Base-by-base conservation (phyloP, 2,113 vertebrate species). In the Probosciger aterrimus region DNA sequence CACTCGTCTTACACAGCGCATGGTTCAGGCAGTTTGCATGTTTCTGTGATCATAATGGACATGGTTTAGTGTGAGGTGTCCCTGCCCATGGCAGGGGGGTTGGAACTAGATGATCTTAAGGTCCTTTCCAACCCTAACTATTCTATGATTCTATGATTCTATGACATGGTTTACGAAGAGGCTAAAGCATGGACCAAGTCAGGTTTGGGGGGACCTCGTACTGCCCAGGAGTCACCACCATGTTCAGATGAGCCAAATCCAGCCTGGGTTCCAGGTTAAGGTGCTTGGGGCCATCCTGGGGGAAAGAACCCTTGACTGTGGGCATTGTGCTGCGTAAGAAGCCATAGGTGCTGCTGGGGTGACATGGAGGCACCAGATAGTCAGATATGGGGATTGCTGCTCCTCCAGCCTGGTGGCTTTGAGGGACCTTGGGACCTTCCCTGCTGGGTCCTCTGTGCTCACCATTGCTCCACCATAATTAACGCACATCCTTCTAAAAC, bases 281-380 rank as follows among this genome's bases (percentile, higher is more conserved):
- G 69, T 93, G 77, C 55, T 31, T 44, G 69, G 62, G 41, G 39
- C 47, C 47, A 47, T 19, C 2, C 3, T 6, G 2, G 24, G 17
- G 31, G 7, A n/a, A 62, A 0, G 10, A 82, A 19, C 4, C 27
- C 39, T 63, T 3, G 4, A 22, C 49, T 65, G 63, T 27, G 64
- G 28, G 30, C n/a, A 22, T 16, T 0, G 0, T 2, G 2, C 49
- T 1, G 7, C 30, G 31, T 14, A 30, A 18, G 7, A 79, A 76
- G 53, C 39, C 2, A 2, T 11, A 14, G 71, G 78, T 3, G 4
- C 82, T 73, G 63, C 82, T 80, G 88, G 62, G 67, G 28, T 2
- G 28, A 3, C 3, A 4, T 28, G 39, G 52, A 60, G 46, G 53
- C 63, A 52, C 15, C 10, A 2, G 59, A 17, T 60, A 20, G 71